These are phyloP conservation scores for Phodopus roborovskii DNA, from an alignment of 2,113 vertebrate species.

Conservation along the genomic window DNA sequence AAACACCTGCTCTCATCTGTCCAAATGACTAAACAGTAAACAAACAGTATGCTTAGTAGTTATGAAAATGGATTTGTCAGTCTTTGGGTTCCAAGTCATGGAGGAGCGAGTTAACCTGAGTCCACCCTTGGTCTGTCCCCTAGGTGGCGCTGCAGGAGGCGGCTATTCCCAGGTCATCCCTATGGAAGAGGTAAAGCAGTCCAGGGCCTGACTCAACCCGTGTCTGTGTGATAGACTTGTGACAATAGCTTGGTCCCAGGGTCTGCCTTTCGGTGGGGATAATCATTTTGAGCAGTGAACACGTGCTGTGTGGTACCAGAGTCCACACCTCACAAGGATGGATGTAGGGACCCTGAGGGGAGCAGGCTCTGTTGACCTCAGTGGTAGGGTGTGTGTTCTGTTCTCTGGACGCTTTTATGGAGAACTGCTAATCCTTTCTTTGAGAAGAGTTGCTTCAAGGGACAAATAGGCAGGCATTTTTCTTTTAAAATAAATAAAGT, in stretches of 20 bases:
- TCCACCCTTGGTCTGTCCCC: conserved; percentile 64
- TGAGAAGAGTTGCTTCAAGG: neutral
- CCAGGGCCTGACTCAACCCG: neutral
- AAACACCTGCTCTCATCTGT: conserved; percentile 46
- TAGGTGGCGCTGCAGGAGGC: conserved; percentile 98
- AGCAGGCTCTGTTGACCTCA: neutral
- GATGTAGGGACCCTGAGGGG: accelerated
- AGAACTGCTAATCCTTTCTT: neutral
- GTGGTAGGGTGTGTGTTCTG: neutral
- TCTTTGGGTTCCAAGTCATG: neutral
- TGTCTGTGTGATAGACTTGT: neutral
- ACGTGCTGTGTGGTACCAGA: neutral
- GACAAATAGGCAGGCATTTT: neutral
- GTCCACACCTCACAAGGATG: neutral
- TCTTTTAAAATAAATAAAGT: neutral
- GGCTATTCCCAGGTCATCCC: conserved; percentile 98
- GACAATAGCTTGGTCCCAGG: neutral
- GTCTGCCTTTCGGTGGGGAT: neutral
- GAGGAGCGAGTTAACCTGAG: neutral
- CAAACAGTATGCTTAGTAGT: conserved; percentile 27
- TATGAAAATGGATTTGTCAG: neutral
- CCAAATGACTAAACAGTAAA: conserved; percentile 48
- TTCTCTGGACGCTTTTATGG: neutral
- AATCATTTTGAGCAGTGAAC: conserved; percentile 1
- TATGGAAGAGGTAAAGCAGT: conserved; percentile 96